phyloP scores from a whole-genome alignment of 2,797 vertebrate species.

The Octomys mimax region DNA sequence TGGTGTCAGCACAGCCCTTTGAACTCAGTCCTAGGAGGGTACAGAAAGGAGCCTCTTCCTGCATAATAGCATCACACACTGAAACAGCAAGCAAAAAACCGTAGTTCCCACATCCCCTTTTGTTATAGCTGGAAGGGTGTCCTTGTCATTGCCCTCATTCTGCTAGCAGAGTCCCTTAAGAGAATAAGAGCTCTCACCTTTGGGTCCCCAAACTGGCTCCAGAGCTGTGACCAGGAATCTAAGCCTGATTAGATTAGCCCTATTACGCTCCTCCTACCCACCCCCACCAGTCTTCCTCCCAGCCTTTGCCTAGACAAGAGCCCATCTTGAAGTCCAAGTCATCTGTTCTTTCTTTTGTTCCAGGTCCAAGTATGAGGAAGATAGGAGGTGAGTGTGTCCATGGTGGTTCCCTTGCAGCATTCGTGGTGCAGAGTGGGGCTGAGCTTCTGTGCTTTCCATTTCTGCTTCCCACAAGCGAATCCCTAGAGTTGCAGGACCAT shows the following conservation, averaged over 20 bases:
- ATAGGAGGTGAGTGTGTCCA: constrained; percentile 92
- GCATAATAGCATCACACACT: neutral
- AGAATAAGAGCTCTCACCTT: neutral
- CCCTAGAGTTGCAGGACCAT: neutral
- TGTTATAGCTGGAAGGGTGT: neutral
- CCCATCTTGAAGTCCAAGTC: constrained; percentile 3
- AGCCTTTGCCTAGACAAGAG: neutral
- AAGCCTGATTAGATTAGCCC: neutral
- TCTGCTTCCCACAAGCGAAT: neutral
- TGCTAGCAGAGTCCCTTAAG: neutral
- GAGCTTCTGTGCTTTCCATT: neutral
- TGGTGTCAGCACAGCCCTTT: neutral
- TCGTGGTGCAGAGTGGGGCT: neutral
- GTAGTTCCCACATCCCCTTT: neutral
- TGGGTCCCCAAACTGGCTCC: neutral
- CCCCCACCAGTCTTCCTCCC: neutral
- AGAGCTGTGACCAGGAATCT: neutral
- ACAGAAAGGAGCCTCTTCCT: neutral
- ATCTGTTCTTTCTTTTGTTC: constrained; percentile 65
- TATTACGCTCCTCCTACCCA: neutral
- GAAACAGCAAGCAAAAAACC: neutral
- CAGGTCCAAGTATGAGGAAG: constrained; percentile 97
- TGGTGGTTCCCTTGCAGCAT: neutral
- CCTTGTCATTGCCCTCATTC: neutral
- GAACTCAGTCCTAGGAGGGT: neutral